phyloP scores from a whole-genome alignment of 1,140 invertebrate genomes.

The Scaptomyza hsui region DNA sequence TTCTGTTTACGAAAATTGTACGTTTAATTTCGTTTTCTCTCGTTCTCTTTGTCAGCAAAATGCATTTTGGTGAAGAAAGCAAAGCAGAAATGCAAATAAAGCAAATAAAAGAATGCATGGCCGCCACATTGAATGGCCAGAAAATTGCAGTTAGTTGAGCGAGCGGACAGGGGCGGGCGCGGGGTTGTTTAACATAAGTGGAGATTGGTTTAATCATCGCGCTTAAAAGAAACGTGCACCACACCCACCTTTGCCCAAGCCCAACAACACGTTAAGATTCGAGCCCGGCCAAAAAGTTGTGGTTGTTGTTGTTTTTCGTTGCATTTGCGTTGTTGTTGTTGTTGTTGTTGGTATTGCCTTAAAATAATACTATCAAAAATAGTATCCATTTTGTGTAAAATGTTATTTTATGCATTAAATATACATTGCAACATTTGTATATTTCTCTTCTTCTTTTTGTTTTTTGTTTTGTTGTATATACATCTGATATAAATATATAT shows the following conservation, averaged over 20 bases:
- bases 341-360: constrained; percentile 75
- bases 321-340: constrained; percentile 35
- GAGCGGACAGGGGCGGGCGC: constrained; percentile 11
- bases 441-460: neutral
- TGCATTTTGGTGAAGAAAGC: constrained; percentile 70
- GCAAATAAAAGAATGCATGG: constrained; percentile 79
- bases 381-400: constrained; percentile 77
- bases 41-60: constrained; percentile 43
- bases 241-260: constrained; percentile 19
- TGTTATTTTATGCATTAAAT: constrained; percentile 73
- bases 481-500: constrained; percentile 39
- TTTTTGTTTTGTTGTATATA: constrained; percentile 34
- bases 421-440: constrained; percentile 60
- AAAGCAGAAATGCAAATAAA: constrained; percentile 77
- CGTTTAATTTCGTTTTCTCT: constrained; percentile 27
- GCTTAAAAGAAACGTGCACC: too few relatives aligned
- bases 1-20: constrained; percentile 41
- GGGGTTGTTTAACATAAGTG: too few relatives aligned
- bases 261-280: constrained; percentile 18
- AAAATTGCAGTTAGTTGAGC: constrained; percentile 4
- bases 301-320: constrained; percentile 6
- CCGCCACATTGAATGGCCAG: constrained; percentile 48
- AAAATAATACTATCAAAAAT: constrained; percentile 83
- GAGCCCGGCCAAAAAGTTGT: constrained; percentile 2
- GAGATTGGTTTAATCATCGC: constrained; percentile 25